These are phyloP conservation scores for Enteromius afrohamiltoni DNA, from an alignment of 2,797 vertebrate genomes.

Conservation along the genomic window DNA sequence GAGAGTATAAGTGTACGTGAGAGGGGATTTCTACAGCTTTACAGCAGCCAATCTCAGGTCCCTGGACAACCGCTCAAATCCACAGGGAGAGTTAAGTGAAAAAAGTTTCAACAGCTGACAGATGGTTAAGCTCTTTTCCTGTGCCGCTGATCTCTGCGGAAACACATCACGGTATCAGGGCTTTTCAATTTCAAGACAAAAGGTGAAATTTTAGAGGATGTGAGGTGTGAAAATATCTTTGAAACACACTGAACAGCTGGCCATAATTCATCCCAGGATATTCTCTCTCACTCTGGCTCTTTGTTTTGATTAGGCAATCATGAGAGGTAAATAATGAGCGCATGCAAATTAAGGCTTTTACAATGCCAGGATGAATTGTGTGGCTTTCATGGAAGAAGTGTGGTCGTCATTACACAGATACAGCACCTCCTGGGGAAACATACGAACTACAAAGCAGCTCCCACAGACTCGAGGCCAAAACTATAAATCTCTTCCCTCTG, in stretches of 20 bases:
- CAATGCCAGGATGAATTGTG: conserved; percentile 24
- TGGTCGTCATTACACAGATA: conserved; percentile 36
- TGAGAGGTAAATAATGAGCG: conserved; percentile 31
- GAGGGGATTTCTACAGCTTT: conserved; percentile 44
- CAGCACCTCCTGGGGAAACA: conserved; percentile 52
- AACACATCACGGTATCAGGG: conserved; percentile 39
- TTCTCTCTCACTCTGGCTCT: conserved; percentile 9
- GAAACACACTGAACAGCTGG: conserved; percentile 39
- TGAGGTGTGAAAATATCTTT: conserved; percentile 51
- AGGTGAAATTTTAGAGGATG: conserved; percentile 46
- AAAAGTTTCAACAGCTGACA: conserved; percentile 53
- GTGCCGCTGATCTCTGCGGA: conserved; percentile 39
- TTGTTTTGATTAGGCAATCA: conserved; percentile 41
- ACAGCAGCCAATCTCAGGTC: conserved; percentile 44
- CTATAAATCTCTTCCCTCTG: conserved; percentile 58
- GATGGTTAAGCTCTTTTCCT: conserved; percentile 47
- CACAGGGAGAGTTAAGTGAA: conserved; percentile 45
- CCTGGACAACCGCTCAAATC: conserved; percentile 53
- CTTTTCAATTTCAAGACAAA: conserved; percentile 54
- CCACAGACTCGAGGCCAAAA: conserved; percentile 43
- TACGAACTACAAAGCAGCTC: conserved; percentile 55
- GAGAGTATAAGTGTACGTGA: conserved; percentile 39
- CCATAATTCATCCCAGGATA: conserved; percentile 37
- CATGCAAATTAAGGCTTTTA: conserved; percentile 40
- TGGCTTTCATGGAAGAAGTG: conserved; percentile 29